Percentiles rank a stretch among this genome's conserved stretches.
These are phyloP conservation scores for Oasisia sp. DNA, from an alignment of 2,888 invertebrate genomes.

Conservation along the genomic window DNA sequence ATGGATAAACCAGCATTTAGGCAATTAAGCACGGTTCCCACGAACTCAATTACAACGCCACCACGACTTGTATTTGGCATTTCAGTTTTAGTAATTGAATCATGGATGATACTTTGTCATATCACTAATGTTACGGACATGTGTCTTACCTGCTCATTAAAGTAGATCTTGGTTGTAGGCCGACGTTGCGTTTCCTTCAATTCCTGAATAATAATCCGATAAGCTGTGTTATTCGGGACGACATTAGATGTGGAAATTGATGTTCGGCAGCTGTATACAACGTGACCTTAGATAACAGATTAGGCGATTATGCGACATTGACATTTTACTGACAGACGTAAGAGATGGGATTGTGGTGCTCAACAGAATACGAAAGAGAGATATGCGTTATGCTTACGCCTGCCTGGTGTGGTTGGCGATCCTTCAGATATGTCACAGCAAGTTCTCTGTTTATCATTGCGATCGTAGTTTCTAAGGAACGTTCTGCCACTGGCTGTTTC, in stretches of 20 bases:
- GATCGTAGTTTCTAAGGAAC: no score
- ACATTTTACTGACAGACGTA: no score
- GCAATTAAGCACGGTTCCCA: not conserved
- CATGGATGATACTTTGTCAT: not conserved
- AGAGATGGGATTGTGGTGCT: no score
- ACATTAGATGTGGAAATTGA: not conserved
- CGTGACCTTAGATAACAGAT: not conserved
- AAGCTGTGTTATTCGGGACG: not conserved
- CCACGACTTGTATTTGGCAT: not conserved
- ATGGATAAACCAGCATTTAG: not conserved
- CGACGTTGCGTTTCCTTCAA: not conserved
- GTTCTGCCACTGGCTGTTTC: no score
- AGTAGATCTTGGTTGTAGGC: not conserved
- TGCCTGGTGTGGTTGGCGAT: no score
- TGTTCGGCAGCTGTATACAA: not conserved
- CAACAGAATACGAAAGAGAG: no score
- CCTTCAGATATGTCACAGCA: no score
- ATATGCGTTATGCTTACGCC: no score
- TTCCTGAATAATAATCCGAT: not conserved
- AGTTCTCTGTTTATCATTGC: no score
- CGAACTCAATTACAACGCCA: not conserved
- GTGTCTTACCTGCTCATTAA: not conserved
- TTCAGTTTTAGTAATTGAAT: not conserved
- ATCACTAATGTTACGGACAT: not conserved
- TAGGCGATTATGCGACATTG: not conserved